Evolutionary conservation across 2,113 vertebrate genomes (phyloP).

Genomic region (Pelmatolapia mariae): DNA sequence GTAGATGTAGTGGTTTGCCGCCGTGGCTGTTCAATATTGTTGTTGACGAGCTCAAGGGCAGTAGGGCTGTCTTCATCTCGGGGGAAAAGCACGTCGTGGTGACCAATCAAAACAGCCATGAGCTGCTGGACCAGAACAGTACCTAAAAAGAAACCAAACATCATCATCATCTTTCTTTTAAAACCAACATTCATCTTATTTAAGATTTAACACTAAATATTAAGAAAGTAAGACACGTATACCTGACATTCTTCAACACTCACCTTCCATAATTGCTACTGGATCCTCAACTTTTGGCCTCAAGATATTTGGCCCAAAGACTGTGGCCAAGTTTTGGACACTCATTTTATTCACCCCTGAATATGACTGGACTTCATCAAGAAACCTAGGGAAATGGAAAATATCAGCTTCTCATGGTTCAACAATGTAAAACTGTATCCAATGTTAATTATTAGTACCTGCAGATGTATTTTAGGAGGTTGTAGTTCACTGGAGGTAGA

Average conservation of each 20-base stretch:
- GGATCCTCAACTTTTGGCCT: conserved; percentile 95
- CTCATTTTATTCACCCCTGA: conserved; percentile 99
- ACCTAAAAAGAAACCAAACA: conserved; percentile 64
- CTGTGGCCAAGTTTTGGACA: conserved; percentile 92
- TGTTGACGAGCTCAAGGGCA: conserved; percentile 75
- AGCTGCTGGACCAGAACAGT: conserved; percentile 94
- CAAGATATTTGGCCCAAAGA: conserved; percentile 95
- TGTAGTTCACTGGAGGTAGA: conserved; percentile 92
- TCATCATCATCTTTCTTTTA: background rate
- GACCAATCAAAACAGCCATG: conserved; percentile 94
- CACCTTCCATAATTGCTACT: conserved; percentile 96
- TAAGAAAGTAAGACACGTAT: background rate
- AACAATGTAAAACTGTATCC: background rate
- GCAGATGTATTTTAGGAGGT: conserved; percentile 96
- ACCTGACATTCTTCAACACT: background rate
- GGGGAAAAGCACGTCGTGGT: conserved; percentile 84
- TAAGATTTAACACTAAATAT: background rate
- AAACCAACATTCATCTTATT: background rate
- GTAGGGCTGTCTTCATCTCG: conserved; percentile 71
- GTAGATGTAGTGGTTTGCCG: conserved; percentile 50
- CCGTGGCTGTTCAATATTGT: conserved; percentile 77
- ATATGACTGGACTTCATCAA: conserved; percentile 97
- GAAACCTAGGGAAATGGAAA: conserved; percentile 74
- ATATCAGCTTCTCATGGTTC: background rate
- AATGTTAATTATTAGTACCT: conserved; percentile 69